These are phyloP conservation scores for Anthophora plumipes DNA, from an alignment of 2,888 invertebrate genomes.

Conservation along the genomic window DNA sequence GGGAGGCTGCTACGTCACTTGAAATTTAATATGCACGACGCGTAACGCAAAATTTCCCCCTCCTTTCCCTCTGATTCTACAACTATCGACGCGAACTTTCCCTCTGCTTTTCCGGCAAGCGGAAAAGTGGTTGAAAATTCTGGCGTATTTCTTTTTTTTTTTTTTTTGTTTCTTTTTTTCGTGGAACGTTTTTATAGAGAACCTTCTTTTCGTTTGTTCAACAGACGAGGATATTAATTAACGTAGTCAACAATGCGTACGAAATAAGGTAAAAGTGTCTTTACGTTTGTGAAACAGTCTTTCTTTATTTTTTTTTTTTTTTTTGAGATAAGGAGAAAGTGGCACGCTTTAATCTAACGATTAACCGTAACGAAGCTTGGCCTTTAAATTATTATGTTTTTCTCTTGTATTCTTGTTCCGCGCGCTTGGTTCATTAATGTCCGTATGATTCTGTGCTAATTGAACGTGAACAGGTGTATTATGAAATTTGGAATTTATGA, in stretches of 20 bases:
- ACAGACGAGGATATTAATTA: not conserved
- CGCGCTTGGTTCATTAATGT: not conserved
- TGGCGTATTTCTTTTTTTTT: no score
- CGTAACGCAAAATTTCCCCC: conserved; percentile 38
- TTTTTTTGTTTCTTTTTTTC: no score
- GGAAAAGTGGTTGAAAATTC: not conserved
- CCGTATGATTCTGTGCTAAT: not conserved
- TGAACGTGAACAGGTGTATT: no score
- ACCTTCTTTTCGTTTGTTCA: not conserved
- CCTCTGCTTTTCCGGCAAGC: not conserved
- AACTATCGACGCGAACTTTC: conserved; percentile 16
- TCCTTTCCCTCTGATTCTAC: conserved; percentile 24
- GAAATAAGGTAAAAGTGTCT: not conserved
- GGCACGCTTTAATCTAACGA: no score
- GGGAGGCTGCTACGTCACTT: conserved; percentile 35
- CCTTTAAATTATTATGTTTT: no score
- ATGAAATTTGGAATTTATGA: no score
- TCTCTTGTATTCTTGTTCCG: not conserved
- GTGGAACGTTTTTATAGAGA: not conserved
- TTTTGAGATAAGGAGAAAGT: no score
- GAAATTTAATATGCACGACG: conserved; percentile 71
- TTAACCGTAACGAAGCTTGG: no score
- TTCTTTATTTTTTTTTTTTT: no score
- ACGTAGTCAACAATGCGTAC: not conserved
- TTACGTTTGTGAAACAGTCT: not conserved